Evolutionary conservation across 2,888 invertebrate genomes (phyloP).

Genomic region (Apomyelois bistriatella): DNA sequence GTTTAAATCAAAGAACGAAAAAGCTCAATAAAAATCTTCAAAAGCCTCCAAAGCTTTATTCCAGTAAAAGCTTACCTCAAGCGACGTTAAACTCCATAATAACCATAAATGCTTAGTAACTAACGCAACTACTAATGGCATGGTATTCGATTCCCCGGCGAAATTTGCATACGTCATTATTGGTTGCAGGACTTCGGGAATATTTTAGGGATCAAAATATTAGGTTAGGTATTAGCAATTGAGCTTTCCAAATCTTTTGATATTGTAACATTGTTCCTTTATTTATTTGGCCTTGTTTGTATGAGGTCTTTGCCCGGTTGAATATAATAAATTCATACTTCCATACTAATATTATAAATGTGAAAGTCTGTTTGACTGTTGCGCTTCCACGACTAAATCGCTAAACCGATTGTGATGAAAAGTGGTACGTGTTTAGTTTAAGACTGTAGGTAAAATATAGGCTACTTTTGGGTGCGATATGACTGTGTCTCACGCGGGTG

Average conservation of each 20-base stretch:
- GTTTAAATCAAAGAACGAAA: not conserved
- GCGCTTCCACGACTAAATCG: too few relatives aligned
- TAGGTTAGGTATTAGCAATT: slow-evolving; percentile 51
- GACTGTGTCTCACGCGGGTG: too few relatives aligned
- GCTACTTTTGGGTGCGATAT: too few relatives aligned
- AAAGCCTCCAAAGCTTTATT: slow-evolving; percentile 1
- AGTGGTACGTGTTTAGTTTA: too few relatives aligned
- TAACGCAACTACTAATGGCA: slow-evolving; percentile 58
- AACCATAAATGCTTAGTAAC: slow-evolving; percentile 42
- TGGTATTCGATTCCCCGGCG: slow-evolving; percentile 42
- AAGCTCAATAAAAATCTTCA: not conserved
- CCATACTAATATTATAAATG: too few relatives aligned
- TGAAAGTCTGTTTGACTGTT: not conserved
- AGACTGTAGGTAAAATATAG: too few relatives aligned
- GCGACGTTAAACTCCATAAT: slow-evolving; percentile 49
- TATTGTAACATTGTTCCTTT: slow-evolving; percentile 29
- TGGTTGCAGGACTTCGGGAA: slow-evolving; percentile 50
- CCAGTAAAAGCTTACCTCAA: not conserved
- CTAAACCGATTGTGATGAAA: too few relatives aligned
- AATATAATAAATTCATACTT: not conserved
- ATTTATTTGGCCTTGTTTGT: not conserved
- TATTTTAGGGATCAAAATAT: slow-evolving; percentile 29
- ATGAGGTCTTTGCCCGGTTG: not conserved
- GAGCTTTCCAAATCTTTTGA: slow-evolving; percentile 49
- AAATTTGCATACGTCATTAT: slow-evolving; percentile 76